These are phyloP conservation scores for Frankliniella intonsa DNA, from an alignment of 2,888 invertebrate genomes.

Conservation along the genomic window DNA sequence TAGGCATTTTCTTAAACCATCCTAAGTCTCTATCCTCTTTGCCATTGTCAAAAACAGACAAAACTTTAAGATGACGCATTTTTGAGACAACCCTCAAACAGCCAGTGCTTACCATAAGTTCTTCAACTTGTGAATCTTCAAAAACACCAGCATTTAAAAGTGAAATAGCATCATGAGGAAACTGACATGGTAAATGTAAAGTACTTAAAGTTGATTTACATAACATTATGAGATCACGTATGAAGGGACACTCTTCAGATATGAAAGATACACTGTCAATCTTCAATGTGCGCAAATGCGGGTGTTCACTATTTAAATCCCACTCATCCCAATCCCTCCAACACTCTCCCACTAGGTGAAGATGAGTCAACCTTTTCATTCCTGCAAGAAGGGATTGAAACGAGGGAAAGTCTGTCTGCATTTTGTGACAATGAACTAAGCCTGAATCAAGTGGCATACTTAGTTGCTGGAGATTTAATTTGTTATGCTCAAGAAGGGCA, in stretches of 20 bases:
- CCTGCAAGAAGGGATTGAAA: slow-evolving; percentile 1
- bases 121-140: neutral
- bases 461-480: neutral
- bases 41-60: neutral
- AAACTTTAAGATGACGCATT: neutral
- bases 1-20: neutral
- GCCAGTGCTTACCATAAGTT: neutral
- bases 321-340: slow-evolving; percentile 4
- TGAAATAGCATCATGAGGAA: neutral
- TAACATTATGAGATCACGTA: slow-evolving; percentile 10
- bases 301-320: neutral
- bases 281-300: neutral
- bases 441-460: neutral
- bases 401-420: neutral
- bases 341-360: neutral
- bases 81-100: neutral
- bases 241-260: slow-evolving; percentile 13
- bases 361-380: neutral
- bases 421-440: neutral
- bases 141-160: slow-evolving; percentile 1
- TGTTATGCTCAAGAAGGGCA: neutral
- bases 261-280: neutral
- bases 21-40: slow-evolving; percentile 1
- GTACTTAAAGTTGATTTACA: neutral
- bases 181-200: neutral